Evolutionary conservation across 1,140 invertebrate genomes (phyloP).

Genomic region (Parapsyche elsis): DNA sequence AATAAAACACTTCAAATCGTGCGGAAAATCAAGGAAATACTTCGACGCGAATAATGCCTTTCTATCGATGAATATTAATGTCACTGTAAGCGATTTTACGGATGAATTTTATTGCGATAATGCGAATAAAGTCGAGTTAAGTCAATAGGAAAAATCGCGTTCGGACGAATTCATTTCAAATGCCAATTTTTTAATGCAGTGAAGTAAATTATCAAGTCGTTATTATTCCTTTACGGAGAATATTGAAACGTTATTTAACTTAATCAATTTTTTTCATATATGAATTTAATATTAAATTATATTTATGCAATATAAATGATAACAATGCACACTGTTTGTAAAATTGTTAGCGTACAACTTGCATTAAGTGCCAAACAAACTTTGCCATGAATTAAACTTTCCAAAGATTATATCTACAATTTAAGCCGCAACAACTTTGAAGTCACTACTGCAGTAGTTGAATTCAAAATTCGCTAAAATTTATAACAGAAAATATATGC

Average conservation of each 20-base stretch:
- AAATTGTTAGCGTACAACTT: constrained; percentile 34
- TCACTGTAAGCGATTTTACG: constrained; percentile 26
- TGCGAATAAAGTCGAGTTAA: constrained; percentile 5
- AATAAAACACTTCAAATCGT: constrained; percentile 21
- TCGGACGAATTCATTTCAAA: too few species aligned
- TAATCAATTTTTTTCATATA: too few species aligned
- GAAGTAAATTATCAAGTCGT: too few species aligned
- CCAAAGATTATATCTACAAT: constrained; percentile 25
- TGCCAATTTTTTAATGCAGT: too few species aligned
- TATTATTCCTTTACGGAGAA: too few species aligned
- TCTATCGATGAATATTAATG: constrained; percentile 33
- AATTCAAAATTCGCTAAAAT: neutral
- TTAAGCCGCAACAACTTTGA: neutral
- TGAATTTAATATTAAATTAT: too few species aligned
- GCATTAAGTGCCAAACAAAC: constrained; percentile 34
- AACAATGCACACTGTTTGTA: constrained; percentile 8
- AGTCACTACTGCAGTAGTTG: neutral
- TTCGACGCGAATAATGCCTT: constrained; percentile 23
- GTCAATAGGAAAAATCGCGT: neutral
- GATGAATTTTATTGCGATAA: constrained; percentile 25
- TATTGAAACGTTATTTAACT: too few species aligned
- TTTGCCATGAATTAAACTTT: constrained; percentile 29
- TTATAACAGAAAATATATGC: too few species aligned
- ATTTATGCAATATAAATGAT: neutral
- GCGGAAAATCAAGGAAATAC: constrained; percentile 28